A percentile compares a stretch with the other conserved stretches of the same genome.
Evolutionary conservation across 2,888 invertebrate genomes (phyloP).

Genomic region (Drosophila lacicola): DNA sequence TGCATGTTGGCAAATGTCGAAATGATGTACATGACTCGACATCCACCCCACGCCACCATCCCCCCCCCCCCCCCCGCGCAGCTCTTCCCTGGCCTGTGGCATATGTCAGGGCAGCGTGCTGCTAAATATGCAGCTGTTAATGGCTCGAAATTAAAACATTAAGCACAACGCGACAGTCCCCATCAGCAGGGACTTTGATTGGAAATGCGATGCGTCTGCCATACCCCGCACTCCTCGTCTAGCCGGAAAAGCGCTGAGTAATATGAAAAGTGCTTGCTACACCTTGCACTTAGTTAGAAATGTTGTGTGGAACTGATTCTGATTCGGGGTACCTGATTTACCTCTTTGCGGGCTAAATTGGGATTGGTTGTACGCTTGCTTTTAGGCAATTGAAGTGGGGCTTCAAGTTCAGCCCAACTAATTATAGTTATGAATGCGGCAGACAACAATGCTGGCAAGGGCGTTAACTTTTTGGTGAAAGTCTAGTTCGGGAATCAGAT

Average conservation of each 20-base stretch:
- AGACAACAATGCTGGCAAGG: constrained; percentile 3
- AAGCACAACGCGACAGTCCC: constrained; percentile 55
- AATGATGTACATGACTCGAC: constrained; percentile 68
- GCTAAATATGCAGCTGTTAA: constrained; percentile 76
- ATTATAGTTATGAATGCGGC: constrained; percentile 43
- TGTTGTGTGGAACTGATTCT: constrained; percentile 33
- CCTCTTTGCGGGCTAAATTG: constrained; percentile 27
- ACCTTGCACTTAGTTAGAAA: constrained; percentile 56
- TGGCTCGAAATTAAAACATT: constrained; percentile 77
- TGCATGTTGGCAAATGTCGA: constrained; percentile 77
- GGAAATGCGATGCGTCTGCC: constrained; percentile 54
- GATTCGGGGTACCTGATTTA: constrained; percentile 24
- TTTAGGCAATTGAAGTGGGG: constrained; percentile 42
- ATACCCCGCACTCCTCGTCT: not conserved
- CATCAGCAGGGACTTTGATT: constrained; percentile 61
- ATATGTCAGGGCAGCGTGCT: constrained; percentile 55
- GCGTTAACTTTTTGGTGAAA: constrained; percentile 36
- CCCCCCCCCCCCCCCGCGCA: not conserved
- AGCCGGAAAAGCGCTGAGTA: constrained; percentile 66
- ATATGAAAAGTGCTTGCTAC: constrained; percentile 68
- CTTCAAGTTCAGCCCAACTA: constrained; percentile 28
- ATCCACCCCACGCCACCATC: not conserved
- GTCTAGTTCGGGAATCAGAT: constrained; percentile 33
- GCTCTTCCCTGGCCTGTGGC: constrained; percentile 22
- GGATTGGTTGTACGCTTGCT: constrained; percentile 21